A percentile compares a stretch with the other conserved stretches of the same genome.
Evolutionary conservation across 2,888 invertebrate species (phyloP).

Genomic region (Ecliptopera silaceata): DNA sequence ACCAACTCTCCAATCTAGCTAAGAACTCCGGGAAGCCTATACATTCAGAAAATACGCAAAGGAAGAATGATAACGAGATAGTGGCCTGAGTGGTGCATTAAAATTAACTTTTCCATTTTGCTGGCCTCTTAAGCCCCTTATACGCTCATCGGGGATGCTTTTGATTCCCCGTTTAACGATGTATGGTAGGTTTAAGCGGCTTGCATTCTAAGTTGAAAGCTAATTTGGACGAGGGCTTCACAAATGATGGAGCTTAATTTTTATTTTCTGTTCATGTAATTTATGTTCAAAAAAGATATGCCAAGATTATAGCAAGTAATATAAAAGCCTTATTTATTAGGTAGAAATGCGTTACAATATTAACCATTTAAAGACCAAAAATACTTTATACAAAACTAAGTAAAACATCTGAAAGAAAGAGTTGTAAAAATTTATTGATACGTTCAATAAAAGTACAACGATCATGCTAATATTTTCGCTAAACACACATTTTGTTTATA

Average conservation of each 20-base stretch:
- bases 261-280: background rate
- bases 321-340: no score
- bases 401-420: background rate
- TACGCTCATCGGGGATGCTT: constrained; percentile 26
- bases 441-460: constrained; percentile 23
- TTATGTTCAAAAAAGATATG: background rate
- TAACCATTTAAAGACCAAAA: no score
- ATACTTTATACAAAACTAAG: no score
- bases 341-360: no score
- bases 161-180: constrained; percentile 26
- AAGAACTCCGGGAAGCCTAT: constrained; percentile 17
- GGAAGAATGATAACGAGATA: constrained; percentile 46
- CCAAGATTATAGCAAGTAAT: no score
- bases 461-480: constrained; percentile 25
- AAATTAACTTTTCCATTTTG: constrained; percentile 56
- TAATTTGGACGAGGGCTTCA: constrained; percentile 24
- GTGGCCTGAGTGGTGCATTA: constrained; percentile 45
- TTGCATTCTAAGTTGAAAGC: constrained; percentile 29
- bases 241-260: constrained; percentile 8
- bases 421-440: constrained; percentile 26
- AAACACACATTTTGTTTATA: constrained; percentile 29
- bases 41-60: constrained; percentile 20
- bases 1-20: constrained; percentile 17
- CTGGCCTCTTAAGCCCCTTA: constrained; percentile 44
- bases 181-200: constrained; percentile 22